These are phyloP conservation scores for Zaprionus gabonicus DNA, from an alignment of 1,140 invertebrate species.

Conservation along the genomic window DNA sequence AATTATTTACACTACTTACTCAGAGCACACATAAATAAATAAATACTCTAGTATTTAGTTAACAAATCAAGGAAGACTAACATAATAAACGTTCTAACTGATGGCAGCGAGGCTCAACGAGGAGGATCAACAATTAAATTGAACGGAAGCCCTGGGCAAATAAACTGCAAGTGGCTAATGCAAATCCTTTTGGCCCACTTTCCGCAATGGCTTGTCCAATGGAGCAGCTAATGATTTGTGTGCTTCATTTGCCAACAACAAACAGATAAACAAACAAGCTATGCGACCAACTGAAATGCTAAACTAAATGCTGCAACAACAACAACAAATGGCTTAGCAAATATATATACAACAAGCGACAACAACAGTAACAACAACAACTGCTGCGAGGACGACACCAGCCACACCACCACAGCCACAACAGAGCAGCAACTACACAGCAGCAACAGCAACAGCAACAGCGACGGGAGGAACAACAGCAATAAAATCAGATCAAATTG, in stretches of 20 bases:
- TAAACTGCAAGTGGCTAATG: conserved; percentile 18
- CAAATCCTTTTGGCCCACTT: conserved; percentile 36
- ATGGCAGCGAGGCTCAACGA: neutral
- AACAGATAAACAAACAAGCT: conserved; percentile 45
- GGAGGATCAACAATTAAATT: conserved; percentile 14
- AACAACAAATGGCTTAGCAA: conserved; percentile 5
- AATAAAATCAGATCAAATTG: conserved; percentile 62
- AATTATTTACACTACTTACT: neutral
- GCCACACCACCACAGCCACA: conserved; percentile 11
- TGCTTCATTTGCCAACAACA: conserved; percentile 42
- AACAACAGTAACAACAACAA: conserved; percentile 12
- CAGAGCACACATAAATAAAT: neutral
- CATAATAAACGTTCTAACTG: neutral
- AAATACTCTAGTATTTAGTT: neutral
- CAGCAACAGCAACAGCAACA: neutral
- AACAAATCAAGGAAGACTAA: neutral
- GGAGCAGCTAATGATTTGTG: conserved; percentile 57
- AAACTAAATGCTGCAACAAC: conserved; percentile 41
- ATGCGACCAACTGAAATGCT: conserved; percentile 32
- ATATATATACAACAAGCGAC: conserved; percentile 12
- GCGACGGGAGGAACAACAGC: conserved; percentile 14
- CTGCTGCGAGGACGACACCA: conserved; percentile 23
- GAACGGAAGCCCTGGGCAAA: neutral
- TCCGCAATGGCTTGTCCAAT: conserved; percentile 37
- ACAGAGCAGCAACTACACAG: conserved; percentile 1